Evolutionary conservation across 2,797 vertebrate genomes (phyloP).

Genomic region (Lacerta agilis): DNA sequence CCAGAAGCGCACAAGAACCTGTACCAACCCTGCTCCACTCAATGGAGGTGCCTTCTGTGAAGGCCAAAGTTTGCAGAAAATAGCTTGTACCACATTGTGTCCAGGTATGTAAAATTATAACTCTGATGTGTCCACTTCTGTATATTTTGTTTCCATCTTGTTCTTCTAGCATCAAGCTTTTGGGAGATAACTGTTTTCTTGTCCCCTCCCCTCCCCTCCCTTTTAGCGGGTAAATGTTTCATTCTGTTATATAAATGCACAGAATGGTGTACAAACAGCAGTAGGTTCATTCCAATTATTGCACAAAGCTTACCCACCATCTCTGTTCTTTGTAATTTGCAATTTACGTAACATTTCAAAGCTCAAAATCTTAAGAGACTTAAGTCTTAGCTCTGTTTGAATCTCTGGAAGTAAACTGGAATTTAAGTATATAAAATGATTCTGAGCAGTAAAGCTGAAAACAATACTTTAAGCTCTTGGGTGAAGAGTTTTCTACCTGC

Average conservation of each 20-base stretch:
- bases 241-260: conserved; percentile 28
- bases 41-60: conserved; percentile 96
- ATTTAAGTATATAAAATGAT: conserved; percentile 55
- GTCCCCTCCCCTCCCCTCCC: background rate
- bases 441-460: conserved; percentile 52
- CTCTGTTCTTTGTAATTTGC: conserved; percentile 38
- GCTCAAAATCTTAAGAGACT: conserved; percentile 40
- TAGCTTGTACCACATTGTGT: conserved; percentile 94
- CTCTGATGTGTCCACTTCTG: conserved; percentile 21
- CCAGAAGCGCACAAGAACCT: conserved; percentile 96
- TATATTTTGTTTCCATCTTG: background rate
- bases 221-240: conserved; percentile 26
- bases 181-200: background rate
- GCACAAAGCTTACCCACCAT: background rate
- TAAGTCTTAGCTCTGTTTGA: conserved; percentile 55
- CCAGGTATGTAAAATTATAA: conserved; percentile 82
- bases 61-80: conserved; percentile 94
- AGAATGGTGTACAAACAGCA: conserved; percentile 44
- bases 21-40: conserved; percentile 96
- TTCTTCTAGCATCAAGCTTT: background rate
- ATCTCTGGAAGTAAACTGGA: conserved; percentile 50
- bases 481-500: conserved; percentile 49
- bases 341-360: conserved; percentile 43
- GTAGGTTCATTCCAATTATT: conserved; percentile 26
- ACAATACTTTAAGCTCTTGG: conserved; percentile 45